phyloP scores from a whole-genome alignment of 2,113 vertebrate species.

The Struthidea cinerea region DNA sequence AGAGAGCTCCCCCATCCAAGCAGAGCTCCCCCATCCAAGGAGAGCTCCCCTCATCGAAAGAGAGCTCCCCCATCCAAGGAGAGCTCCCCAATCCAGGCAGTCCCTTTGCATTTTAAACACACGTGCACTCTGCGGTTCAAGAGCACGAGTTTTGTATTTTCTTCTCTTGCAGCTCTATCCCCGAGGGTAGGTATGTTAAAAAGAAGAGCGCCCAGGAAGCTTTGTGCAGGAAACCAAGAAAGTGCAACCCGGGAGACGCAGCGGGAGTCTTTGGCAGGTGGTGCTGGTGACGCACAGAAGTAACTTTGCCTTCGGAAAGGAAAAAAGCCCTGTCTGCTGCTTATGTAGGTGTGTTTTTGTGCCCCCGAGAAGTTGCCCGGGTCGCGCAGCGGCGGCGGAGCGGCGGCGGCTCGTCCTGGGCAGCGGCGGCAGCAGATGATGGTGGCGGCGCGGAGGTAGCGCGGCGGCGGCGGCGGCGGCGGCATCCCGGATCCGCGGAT shows the following conservation, averaged over 20 bases:
- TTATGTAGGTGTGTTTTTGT: not conserved
- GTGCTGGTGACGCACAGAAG: conserved; percentile 6
- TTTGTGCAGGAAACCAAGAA: not conserved
- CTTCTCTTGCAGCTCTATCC: not conserved
- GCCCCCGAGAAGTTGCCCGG: conserved; percentile 4
- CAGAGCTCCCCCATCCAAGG: not conserved
- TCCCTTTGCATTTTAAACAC: not conserved
- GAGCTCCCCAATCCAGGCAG: not conserved
- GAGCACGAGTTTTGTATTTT: not conserved
- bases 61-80: not conserved
- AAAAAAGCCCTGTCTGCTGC: not conserved
- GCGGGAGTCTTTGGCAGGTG: conserved; percentile 15
- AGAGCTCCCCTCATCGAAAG: not conserved
- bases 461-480: not conserved
- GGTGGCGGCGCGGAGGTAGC: conserved; percentile 52
- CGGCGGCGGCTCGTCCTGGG: conserved; percentile 50
- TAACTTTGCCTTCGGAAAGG: not conserved
- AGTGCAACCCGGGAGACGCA: not conserved
- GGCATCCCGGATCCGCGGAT: conserved; percentile 11
- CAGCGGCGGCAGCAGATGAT: conserved; percentile 63
- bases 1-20: not conserved
- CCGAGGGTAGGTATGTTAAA: not conserved
- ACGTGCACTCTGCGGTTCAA: not conserved
- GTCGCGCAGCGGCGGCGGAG: conserved; percentile 33
- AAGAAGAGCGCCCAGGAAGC: not conserved